Percentiles rank a stretch among this genome's conserved stretches.
These are phyloP conservation scores for Mustela nigripes DNA, from an alignment of 2,113 vertebrate species.

Conservation along the genomic window DNA sequence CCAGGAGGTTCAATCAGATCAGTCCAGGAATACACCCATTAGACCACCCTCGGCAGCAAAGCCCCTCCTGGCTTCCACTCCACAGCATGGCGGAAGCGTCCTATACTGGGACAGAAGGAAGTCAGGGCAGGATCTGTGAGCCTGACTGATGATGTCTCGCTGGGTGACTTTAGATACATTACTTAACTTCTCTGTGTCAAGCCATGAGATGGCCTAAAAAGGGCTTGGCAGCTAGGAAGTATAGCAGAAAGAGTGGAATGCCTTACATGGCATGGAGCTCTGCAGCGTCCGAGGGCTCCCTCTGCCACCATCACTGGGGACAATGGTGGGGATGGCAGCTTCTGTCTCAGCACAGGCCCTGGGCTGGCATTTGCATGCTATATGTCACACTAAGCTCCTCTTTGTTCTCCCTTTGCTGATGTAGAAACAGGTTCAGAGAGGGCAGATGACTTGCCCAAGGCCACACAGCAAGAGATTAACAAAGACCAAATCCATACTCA, in stretches of 20 bases:
- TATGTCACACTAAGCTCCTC: background rate
- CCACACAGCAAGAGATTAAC: background rate
- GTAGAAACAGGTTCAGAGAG: background rate
- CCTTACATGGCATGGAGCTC: rapidly evolving
- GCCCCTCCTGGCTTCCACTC: background rate
- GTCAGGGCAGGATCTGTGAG: background rate
- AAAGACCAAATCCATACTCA: background rate
- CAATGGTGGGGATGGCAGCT: rapidly evolving
- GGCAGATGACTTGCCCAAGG: background rate
- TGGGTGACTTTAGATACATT: background rate
- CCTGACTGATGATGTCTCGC: background rate
- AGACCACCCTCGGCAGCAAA: background rate
- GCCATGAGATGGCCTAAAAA: background rate
- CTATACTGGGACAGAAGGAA: background rate
- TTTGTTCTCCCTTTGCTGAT: background rate
- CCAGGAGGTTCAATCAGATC: background rate
- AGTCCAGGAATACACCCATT: background rate
- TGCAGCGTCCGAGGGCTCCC: rapidly evolving
- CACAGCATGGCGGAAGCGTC: background rate
- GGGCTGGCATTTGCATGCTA: rapidly evolving
- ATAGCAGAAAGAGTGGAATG: background rate
- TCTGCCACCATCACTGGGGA: rapidly evolving
- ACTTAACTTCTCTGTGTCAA: constrained; percentile 21
- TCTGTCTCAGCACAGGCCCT: rapidly evolving
- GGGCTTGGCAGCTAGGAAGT: background rate